A percentile compares a stretch with the other conserved stretches of the same genome.
Conservation (phyloP, 2,113 vertebrate genomes). For the Psilopsiagon aymara region DNA sequence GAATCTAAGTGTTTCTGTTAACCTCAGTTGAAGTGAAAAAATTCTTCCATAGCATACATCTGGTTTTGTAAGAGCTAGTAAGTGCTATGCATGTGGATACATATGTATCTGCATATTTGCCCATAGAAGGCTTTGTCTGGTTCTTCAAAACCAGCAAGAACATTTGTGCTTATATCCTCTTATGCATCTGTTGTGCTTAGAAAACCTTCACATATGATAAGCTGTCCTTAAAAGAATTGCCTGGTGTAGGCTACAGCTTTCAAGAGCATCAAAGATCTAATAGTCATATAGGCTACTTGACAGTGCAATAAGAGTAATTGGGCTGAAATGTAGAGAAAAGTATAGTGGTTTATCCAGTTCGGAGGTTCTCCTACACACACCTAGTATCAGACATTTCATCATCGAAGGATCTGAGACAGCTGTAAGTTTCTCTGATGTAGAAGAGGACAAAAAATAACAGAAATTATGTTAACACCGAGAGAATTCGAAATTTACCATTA, state of each 20-base stretch:
- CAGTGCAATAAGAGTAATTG: conserved; percentile 79
- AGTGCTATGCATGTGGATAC: background rate
- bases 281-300: conserved; percentile 66
- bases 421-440: conserved; percentile 9
- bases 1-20: background rate
- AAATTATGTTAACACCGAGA: conserved; percentile 20
- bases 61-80: background rate
- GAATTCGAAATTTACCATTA: conserved; percentile 26
- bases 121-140: background rate
- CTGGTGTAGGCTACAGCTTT: conserved; percentile 22
- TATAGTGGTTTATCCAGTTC: conserved; percentile 66
- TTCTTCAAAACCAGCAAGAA: background rate
- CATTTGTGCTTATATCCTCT: background rate
- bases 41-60: background rate
- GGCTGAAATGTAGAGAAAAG: conserved; percentile 65
- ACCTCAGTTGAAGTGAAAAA: background rate
- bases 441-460: conserved; percentile 43
- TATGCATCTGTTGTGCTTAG: background rate
- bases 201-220: background rate
- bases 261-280: conserved; percentile 70
- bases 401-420: conserved; percentile 23
- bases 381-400: conserved; percentile 58
- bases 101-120: background rate
- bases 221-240: background rate
- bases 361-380: conserved; percentile 40